Conservation (phyloP, 2,113 vertebrate genomes). For the Pomatostomus ruficeps region DNA sequence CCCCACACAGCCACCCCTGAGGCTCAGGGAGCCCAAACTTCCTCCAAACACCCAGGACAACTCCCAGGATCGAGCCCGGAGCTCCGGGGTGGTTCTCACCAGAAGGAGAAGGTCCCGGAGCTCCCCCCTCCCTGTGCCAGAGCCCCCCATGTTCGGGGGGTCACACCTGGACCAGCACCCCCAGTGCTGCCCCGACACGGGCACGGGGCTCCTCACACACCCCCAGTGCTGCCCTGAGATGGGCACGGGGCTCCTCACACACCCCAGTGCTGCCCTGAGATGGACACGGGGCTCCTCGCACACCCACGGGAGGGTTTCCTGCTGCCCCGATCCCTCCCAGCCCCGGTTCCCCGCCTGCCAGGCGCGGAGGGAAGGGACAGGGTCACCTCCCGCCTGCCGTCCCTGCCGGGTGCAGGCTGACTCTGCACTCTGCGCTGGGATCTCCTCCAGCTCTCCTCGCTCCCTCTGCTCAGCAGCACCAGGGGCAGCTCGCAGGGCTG, state of each 20-base stretch:
- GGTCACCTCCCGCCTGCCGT: neutral
- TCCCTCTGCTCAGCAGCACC: neutral
- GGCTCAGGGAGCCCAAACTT: neutral
- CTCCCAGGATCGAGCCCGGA: neutral
- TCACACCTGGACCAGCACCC: neutral
- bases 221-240: no score
- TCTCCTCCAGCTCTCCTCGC: neutral
- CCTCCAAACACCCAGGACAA: neutral
- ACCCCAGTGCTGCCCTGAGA: no score
- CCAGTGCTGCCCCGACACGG: neutral
- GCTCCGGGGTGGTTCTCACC: neutral
- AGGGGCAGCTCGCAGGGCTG: neutral
- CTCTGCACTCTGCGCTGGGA: neutral
- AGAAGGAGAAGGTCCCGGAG: neutral
- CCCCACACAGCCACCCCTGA: neutral
- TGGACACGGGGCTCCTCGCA: accelerated
- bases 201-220: no score
- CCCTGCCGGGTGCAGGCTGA: neutral
- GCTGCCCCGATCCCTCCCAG: neutral
- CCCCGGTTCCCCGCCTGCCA: neutral
- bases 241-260: no score
- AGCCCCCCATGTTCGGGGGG: neutral
- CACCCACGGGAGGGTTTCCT: neutral
- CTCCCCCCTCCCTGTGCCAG: accelerated
- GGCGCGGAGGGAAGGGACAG: neutral